A percentile compares a stretch with the other conserved stretches of the same genome.
These are phyloP conservation scores for Lycia hirtaria DNA, from an alignment of 2,888 invertebrate species.

Conservation along the genomic window DNA sequence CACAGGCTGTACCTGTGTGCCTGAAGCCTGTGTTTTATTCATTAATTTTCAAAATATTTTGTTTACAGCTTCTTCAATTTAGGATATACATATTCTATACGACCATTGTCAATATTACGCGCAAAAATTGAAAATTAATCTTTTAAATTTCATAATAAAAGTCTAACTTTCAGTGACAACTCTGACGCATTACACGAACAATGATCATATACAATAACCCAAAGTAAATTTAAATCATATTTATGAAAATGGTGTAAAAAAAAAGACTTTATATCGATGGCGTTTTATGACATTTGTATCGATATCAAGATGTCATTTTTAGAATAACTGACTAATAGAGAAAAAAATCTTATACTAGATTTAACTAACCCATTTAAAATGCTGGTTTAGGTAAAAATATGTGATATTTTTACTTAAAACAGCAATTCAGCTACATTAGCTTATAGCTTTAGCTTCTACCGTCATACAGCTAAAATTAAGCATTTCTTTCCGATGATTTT, in stretches of 20 bases:
- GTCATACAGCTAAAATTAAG: background rate
- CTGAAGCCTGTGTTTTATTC: too few relatives aligned
- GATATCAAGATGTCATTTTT: background rate
- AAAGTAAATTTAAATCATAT: too few relatives aligned
- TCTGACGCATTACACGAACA: too few relatives aligned
- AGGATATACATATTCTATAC: too few relatives aligned
- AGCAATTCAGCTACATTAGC: background rate
- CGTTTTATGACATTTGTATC: background rate
- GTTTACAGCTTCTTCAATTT: too few relatives aligned
- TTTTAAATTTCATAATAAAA: too few relatives aligned
- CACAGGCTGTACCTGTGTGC: too few relatives aligned
- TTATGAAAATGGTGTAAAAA: background rate
- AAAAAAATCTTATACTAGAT: slow-evolving; percentile 1
- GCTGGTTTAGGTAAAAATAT: background rate
- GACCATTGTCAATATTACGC: too few relatives aligned
- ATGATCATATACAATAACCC: too few relatives aligned
- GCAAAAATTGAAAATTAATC: too few relatives aligned
- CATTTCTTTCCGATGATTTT: background rate
- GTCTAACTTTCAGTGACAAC: too few relatives aligned
- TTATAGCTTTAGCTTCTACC: background rate
- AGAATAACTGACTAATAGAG: slow-evolving; percentile 6
- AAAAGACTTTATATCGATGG: background rate
- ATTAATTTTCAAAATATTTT: too few relatives aligned
- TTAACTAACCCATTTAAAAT: slow-evolving; percentile 1
- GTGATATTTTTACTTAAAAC: background rate